These are phyloP conservation scores for Bombylius discolor DNA, from an alignment of 2,888 invertebrate species.

Conservation along the genomic window DNA sequence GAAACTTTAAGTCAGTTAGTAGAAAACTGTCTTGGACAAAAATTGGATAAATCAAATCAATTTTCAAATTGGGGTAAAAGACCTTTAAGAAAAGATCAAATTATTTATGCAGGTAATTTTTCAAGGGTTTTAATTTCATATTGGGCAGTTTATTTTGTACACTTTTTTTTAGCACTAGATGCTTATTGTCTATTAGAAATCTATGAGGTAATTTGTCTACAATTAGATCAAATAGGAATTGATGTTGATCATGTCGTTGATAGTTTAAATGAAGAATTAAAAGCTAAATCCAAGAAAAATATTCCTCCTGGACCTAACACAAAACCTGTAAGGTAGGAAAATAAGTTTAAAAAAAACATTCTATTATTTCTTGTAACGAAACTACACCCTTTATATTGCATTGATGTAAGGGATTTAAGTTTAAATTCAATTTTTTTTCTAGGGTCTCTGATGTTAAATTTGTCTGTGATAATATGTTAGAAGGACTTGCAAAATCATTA, in stretches of 20 bases:
- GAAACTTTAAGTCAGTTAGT: slow-evolving; percentile 63
- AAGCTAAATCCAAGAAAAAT: slow-evolving; percentile 9
- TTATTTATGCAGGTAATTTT: slow-evolving; percentile 54
- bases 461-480: slow-evolving; percentile 48
- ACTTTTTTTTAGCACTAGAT: slow-evolving; percentile 53
- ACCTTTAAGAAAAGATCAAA: slow-evolving; percentile 64
- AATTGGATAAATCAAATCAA: slow-evolving; percentile 76
- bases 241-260: slow-evolving; percentile 38
- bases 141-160: too few relatives aligned
- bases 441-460: slow-evolving; percentile 27
- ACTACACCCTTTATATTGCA: too few relatives aligned
- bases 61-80: slow-evolving; percentile 84
- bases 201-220: slow-evolving; percentile 46
- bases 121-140: not conserved
- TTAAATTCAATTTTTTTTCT: not conserved
- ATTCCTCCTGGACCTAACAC: slow-evolving; percentile 2
- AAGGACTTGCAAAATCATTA: slow-evolving; percentile 47
- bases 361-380: not conserved
- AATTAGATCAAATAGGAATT: slow-evolving; percentile 25
- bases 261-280: slow-evolving; percentile 13
- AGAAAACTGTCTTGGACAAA: slow-evolving; percentile 59
- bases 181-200: slow-evolving; percentile 75
- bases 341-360: not conserved
- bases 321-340: not conserved
- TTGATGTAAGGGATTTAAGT: not conserved